A percentile compares a stretch with the other conserved stretches of the same genome.
Evolutionary conservation across 2,113 vertebrate species (phyloP).

Genomic region (Maccullochella peelii): DNA sequence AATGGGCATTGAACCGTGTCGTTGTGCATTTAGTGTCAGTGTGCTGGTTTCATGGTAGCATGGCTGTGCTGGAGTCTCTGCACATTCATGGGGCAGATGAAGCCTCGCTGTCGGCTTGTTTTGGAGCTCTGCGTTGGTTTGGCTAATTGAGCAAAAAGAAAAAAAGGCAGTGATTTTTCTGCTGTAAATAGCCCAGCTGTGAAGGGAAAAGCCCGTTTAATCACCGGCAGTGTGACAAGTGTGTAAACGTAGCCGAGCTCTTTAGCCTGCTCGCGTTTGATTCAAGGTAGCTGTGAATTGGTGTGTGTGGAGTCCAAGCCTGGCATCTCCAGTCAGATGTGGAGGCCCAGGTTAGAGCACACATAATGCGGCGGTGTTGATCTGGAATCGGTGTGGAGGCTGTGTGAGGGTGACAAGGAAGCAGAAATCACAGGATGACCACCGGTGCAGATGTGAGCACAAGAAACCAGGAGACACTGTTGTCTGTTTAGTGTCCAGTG

Average conservation of each 20-base stretch:
- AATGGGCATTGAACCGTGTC: conserved; percentile 53
- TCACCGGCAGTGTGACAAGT: conserved; percentile 15
- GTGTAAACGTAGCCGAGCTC: conserved; percentile 49
- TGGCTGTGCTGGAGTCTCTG: conserved; percentile 18
- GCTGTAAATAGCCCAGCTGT: conserved; percentile 28
- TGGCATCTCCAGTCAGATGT: conserved; percentile 71
- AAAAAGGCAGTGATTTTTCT: conserved; percentile 1
- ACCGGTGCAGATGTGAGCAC: conserved; percentile 23
- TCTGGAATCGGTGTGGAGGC: conserved; percentile 21
- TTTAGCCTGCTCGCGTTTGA: conserved; percentile 44
- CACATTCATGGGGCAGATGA: conserved; percentile 39
- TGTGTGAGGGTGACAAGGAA: conserved; percentile 7
- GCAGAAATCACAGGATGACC: conserved; percentile 14
- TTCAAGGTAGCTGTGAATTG: conserved; percentile 15
- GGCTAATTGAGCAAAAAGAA: conserved; percentile 40
- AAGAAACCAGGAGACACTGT: background rate
- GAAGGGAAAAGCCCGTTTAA: conserved; percentile 24
- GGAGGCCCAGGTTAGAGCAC: conserved; percentile 75
- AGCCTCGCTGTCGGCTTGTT: conserved; percentile 60
- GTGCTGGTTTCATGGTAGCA: conserved; percentile 34
- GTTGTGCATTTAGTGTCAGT: conserved; percentile 52
- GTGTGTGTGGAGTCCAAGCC: conserved; percentile 44
- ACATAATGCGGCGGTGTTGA: conserved; percentile 57
- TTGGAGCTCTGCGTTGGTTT: conserved; percentile 48
- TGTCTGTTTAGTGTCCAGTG: background rate